Conservation (phyloP, 2,888 invertebrate species). For the Callosobruchus maculatus region DNA sequence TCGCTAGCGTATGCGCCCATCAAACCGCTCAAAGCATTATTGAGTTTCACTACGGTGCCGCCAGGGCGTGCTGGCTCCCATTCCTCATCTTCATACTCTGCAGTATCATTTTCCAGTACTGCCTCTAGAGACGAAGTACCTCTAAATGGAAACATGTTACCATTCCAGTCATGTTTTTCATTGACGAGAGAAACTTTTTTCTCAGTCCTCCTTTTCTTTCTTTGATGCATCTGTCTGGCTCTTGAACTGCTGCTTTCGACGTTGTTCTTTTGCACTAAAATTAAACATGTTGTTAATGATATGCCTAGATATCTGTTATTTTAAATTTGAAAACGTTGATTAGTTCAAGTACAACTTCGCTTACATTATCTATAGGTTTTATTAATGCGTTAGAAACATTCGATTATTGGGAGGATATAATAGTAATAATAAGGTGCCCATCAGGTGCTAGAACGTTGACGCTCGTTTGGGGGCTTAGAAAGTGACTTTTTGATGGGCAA, state of each 20-base stretch:
- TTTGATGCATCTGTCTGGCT: neutral
- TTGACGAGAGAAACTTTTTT: slow-evolving; percentile 35
- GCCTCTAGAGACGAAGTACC: slow-evolving; percentile 39
- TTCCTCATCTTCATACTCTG: slow-evolving; percentile 43
- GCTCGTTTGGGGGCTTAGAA: too few relatives aligned
- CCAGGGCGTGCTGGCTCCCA: slow-evolving; percentile 25
- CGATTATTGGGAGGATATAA: too few relatives aligned
- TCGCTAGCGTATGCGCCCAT: slow-evolving; percentile 59
- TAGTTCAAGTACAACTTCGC: too few relatives aligned
- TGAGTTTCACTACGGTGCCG: slow-evolving; percentile 38
- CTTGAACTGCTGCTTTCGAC: neutral
- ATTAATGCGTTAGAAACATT: too few relatives aligned
- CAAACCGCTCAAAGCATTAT: slow-evolving; percentile 56
- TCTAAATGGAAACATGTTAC: slow-evolving; percentile 42
- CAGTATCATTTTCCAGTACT: slow-evolving; percentile 29
- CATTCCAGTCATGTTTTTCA: slow-evolving; percentile 45
- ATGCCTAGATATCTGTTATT: slow-evolving; percentile 6
- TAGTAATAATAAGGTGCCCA: too few relatives aligned
- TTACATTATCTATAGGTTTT: too few relatives aligned
- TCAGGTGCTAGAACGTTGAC: too few relatives aligned
- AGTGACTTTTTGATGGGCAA: too few relatives aligned
- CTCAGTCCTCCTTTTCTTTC: neutral
- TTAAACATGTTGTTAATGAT: neutral
- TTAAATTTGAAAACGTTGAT: too few relatives aligned
- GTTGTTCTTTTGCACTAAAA: neutral